Evolutionary conservation across 2,888 invertebrate species (phyloP).

Genomic region (Andrena fulva): DNA sequence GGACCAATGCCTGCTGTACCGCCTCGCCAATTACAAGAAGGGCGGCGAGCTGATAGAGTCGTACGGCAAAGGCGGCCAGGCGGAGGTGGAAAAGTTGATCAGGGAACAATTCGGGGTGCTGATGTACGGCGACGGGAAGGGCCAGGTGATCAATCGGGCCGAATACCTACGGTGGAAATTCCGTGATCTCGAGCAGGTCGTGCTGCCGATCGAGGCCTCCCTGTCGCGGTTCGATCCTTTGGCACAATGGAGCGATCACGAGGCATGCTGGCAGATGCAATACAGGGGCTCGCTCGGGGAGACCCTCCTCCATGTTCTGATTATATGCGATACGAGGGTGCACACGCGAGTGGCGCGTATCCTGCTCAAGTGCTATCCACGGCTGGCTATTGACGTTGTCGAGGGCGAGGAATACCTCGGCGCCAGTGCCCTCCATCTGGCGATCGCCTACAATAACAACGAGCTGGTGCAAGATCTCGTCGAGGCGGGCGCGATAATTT

Average conservation of each 20-base stretch:
- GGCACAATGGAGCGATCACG: constrained; percentile 95
- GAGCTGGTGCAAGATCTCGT: constrained; percentile 97
- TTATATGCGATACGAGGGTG: constrained; percentile 96
- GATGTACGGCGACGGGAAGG: constrained; percentile 95
- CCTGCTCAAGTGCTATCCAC: constrained; percentile 95
- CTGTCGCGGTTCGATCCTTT: constrained; percentile 94
- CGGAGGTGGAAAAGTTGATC: constrained; percentile 93
- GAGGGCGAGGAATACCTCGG: constrained; percentile 99
- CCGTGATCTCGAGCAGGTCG: constrained; percentile 92
- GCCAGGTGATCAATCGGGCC: constrained; percentile 93
- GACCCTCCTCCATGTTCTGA: constrained; percentile 96
- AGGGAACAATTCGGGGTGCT: constrained; percentile 94
- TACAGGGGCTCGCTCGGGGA: constrained; percentile 98
- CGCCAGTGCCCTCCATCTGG: constrained; percentile 97
- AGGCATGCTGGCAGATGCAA: constrained; percentile 99
- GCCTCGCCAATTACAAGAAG: constrained; percentile 95
- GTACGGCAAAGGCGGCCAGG: constrained; percentile 93
- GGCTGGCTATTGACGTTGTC: constrained; percentile 94
- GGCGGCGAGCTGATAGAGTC: constrained; percentile 96
- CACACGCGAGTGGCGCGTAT: constrained; percentile 95
- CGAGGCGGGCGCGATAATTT: constrained; percentile 96
- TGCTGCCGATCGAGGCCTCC: constrained; percentile 95
- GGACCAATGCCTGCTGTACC: constrained; percentile 94
- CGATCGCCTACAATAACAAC: constrained; percentile 98
- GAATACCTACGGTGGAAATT: constrained; percentile 97